phyloP scores from a whole-genome alignment of 2,797 vertebrate species.

The Rhadinocentrus ornatus region DNA sequence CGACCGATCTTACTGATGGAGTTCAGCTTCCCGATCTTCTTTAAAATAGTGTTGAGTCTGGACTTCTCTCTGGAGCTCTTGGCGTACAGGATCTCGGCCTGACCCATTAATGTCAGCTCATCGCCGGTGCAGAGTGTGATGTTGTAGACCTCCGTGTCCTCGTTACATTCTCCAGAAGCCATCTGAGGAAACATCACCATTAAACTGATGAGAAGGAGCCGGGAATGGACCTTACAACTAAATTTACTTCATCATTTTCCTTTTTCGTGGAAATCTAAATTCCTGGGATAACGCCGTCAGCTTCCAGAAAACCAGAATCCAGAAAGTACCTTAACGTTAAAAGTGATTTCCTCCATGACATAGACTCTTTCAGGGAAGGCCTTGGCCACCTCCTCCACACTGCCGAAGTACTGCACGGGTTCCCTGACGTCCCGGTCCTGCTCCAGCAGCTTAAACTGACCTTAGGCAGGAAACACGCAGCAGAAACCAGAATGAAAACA shows the following conservation, averaged over 20 bases:
- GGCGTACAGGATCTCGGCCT: constrained; percentile 98
- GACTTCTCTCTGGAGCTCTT: constrained; percentile 97
- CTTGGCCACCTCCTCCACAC: constrained; percentile 99
- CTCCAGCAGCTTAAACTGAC: constrained; percentile 98
- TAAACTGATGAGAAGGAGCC: too few relatives aligned
- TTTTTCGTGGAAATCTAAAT: too few relatives aligned
- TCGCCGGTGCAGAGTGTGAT: constrained; percentile 96
- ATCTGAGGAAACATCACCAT: constrained; percentile 81
- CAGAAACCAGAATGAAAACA: not conserved
- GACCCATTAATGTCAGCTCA: constrained; percentile 97
- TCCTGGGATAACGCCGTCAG: too few relatives aligned
- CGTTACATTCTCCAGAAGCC: constrained; percentile 97
- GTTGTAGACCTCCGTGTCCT: constrained; percentile 98
- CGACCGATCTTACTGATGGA: constrained; percentile 94
- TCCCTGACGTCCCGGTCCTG: constrained; percentile 99
- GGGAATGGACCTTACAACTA: too few relatives aligned
- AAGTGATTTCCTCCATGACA: constrained; percentile 99
- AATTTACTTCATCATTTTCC: too few relatives aligned
- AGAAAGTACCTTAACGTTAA: constrained; percentile 95
- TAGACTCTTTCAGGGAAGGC: constrained; percentile 99
- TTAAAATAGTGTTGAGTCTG: constrained; percentile 96
- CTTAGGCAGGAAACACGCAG: constrained; percentile 73
- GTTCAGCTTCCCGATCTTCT: constrained; percentile 96
- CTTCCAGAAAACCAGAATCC: too few relatives aligned
- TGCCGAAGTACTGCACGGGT: constrained; percentile 98